These are phyloP conservation scores for Tetraneura akinire DNA, from an alignment of 1,140 invertebrate genomes.

Conservation along the genomic window DNA sequence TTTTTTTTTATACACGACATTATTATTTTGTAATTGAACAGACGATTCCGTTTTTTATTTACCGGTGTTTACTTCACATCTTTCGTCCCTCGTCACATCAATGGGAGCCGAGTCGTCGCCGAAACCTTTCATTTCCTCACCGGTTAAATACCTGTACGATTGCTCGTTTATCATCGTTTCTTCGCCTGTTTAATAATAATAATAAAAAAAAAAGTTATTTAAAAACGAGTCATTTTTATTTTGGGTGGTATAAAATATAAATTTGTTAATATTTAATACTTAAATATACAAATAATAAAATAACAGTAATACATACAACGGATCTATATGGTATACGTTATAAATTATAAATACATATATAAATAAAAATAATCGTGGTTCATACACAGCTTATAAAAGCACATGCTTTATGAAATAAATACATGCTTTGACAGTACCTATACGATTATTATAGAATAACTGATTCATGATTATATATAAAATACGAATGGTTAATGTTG, in stretches of 20 bases:
- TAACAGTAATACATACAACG: not conserved
- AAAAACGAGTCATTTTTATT: not conserved
- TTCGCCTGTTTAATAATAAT: constrained; percentile 66
- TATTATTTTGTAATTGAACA: too few relatives aligned
- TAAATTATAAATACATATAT: not conserved
- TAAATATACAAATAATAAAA: not conserved
- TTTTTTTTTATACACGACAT: not conserved
- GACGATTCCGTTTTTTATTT: not conserved
- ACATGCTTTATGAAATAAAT: constrained; percentile 16
- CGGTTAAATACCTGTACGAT: constrained; percentile 87
- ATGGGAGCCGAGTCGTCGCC: constrained; percentile 91
- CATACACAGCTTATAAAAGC: constrained; percentile 32
- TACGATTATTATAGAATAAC: not conserved
- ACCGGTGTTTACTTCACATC: constrained; percentile 65
- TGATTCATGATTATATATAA: not conserved
- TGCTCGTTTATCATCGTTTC: constrained; percentile 87
- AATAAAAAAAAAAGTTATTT: not conserved
- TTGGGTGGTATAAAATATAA: too few relatives aligned
- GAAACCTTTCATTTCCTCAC: constrained; percentile 91
- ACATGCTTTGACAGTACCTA: not conserved
- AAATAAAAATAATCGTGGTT: too few relatives aligned
- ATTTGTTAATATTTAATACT: too few relatives aligned
- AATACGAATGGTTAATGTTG: too few relatives aligned
- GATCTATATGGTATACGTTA: not conserved
- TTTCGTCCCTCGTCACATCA: constrained; percentile 86